A percentile compares a stretch with the other conserved stretches of the same genome.
phyloP scores from a whole-genome alignment of 2,888 invertebrate genomes.

The Netelia inedita region DNA sequence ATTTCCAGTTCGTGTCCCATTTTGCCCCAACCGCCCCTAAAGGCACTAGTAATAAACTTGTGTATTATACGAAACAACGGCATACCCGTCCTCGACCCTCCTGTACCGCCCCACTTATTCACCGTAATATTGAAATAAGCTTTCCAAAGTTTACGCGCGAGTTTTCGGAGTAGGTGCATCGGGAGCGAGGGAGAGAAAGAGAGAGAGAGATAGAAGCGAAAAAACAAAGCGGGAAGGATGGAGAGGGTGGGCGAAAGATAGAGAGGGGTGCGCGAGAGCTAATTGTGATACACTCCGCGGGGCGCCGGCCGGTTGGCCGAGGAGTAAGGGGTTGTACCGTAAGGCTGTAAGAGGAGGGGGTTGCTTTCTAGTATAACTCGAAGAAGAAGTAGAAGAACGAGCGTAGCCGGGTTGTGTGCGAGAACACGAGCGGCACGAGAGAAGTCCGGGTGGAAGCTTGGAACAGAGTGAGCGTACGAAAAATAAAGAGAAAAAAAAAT shows the following conservation, averaged over 20 bases:
- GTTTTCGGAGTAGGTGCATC: conserved; percentile 66
- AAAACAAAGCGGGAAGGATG: conserved; percentile 65
- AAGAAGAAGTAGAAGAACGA: conserved; percentile 78
- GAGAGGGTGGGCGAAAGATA: conserved; percentile 49
- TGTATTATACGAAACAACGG: conserved; percentile 68
- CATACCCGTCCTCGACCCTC: conserved; percentile 34
- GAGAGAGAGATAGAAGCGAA: conserved; percentile 55
- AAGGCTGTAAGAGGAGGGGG: conserved; percentile 60
- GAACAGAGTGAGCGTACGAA: conserved; percentile 7
- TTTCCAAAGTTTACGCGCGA: conserved; percentile 75
- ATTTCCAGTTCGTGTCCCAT: not conserved
- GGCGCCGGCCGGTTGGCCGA: conserved; percentile 76
- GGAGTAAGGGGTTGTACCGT: conserved; percentile 64
- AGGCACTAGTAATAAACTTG: conserved; percentile 66
- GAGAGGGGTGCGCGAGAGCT: conserved; percentile 78
- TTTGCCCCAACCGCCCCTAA: conserved; percentile 16
- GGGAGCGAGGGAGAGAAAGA: conserved; percentile 48
- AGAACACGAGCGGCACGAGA: conserved; percentile 71
- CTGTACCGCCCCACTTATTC: conserved; percentile 72
- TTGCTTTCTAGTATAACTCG: conserved; percentile 77
- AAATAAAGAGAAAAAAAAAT: conserved; percentile 5
- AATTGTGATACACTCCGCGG: conserved; percentile 84
- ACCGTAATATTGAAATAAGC: conserved; percentile 80
- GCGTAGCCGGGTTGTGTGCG: conserved; percentile 59
- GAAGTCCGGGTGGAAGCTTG: conserved; percentile 44